Evolutionary conservation across 2,888 invertebrate species (phyloP).

Genomic region (Ectemnius continuus): DNA sequence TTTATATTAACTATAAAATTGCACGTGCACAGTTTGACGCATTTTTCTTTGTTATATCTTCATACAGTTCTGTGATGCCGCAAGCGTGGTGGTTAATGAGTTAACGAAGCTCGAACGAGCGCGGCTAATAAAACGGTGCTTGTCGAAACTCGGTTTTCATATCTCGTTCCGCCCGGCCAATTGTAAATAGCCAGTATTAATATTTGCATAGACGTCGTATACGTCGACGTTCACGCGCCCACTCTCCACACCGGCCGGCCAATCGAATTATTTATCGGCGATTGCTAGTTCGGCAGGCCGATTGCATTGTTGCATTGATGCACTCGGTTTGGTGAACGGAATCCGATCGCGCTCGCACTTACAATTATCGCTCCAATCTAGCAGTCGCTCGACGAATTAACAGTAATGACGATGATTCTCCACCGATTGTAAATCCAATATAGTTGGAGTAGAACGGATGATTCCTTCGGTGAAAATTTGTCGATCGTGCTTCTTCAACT

Average conservation of each 20-base stretch:
- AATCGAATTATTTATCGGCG: constrained; percentile 11
- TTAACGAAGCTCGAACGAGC: background rate
- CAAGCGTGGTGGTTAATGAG: background rate
- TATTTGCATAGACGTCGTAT: no score
- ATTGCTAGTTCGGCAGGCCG: constrained; percentile 6
- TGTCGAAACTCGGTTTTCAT: background rate
- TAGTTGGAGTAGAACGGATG: no score
- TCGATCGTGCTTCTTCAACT: no score
- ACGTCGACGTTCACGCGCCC: background rate
- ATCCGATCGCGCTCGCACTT: background rate
- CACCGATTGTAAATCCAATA: no score
- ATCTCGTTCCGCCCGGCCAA: background rate
- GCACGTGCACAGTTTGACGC: no score
- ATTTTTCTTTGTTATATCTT: no score
- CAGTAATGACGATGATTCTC: no score
- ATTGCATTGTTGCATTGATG: constrained; percentile 8
- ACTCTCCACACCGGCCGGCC: background rate
- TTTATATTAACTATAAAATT: no score
- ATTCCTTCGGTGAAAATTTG: no score
- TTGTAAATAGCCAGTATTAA: no score
- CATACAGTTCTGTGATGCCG: no score
- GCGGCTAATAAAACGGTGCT: background rate
- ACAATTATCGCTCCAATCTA: background rate
- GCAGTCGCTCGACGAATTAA: no score
- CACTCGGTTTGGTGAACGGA: background rate